A percentile compares a stretch with the other conserved stretches of the same genome.
These are phyloP conservation scores for Cyrtonyx montezumae DNA, from an alignment of 2,113 vertebrate species.

Conservation along the genomic window DNA sequence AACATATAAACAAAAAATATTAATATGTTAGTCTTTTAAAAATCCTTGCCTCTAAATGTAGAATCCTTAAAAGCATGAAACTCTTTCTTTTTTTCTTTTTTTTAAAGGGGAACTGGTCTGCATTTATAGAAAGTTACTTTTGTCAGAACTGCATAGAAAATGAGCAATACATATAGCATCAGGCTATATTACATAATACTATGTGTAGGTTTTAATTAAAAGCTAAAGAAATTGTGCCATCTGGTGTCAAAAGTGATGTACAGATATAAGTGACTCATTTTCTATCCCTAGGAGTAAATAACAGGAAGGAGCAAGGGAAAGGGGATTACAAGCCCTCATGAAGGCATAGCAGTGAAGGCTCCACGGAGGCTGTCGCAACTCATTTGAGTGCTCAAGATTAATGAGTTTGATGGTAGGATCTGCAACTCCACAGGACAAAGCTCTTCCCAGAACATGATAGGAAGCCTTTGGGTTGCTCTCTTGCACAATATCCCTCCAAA, in stretches of 20 bases:
- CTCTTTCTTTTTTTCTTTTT: neutral
- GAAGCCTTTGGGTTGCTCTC: neutral
- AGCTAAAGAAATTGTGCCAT: slow-evolving; percentile 32
- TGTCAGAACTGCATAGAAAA: neutral
- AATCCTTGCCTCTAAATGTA: neutral
- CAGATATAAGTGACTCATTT: neutral
- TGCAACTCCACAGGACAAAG: neutral
- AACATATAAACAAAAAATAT: neutral
- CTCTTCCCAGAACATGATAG: neutral
- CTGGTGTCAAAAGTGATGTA: slow-evolving; percentile 21
- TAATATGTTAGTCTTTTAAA: neutral
- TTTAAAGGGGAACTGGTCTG: neutral
- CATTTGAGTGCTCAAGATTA: neutral
- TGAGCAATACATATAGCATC: neutral
- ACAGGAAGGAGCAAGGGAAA: neutral
- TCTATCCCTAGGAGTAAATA: neutral
- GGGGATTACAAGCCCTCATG: neutral
- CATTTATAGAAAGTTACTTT: neutral
- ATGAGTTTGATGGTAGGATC: neutral
- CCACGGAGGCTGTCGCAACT: neutral
- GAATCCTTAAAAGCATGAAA: neutral
- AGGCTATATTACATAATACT: neutral
- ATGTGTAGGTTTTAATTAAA: neutral
- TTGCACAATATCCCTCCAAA: neutral
- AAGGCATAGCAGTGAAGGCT: neutral